Base-by-base conservation (phyloP, 2,888 invertebrate species). In the Coenonympha glycerion region DNA sequence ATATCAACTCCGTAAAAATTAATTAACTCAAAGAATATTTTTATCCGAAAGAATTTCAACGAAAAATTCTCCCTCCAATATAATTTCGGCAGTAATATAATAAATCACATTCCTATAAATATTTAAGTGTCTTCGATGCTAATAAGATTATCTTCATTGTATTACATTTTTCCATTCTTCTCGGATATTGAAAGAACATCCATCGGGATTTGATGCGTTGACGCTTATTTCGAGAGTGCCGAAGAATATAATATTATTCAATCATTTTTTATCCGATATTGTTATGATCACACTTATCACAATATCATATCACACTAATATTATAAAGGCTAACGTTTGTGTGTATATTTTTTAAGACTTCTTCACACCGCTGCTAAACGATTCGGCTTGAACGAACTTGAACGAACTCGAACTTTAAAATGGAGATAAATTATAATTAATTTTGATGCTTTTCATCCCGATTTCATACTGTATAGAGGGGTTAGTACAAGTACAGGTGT, bases 111-210 rank as follows among this genome's bases (percentile, higher is more conserved):
- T 45, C 47, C 21, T 36, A 47, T 47, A 51, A 51, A 51, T 45
- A 47, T 41, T 40, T 36, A 41, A 51, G 41, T 51, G 51, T n/a
- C 34, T 28, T 30, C 24, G 6, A 44, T 31, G 44, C 31, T 51
- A 51, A 51, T 51, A 30, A 24, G 21, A 51, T 51, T 47, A 41
- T 47, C 41, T 30, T 18, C 44, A 15, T 22, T 22, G 11, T 45
- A 45, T 34, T 34, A 45, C 24, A 45, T 45, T 45, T 31, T 34
- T 24, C 18, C 16, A 33, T 45, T 45, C 33, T 34, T 24, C 33
- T 34, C 44, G 24, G 34, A 24, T 45, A 45, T 45, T 34, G 45
- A 34, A n/a, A 16, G 42, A 31, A 31, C 21, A 44, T 44, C 31
- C 30, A 30, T 41, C 30, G 42, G 37, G 24, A 21, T 34, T 45